Percentiles rank a stretch among this genome's conserved stretches.
Evolutionary conservation across 1,140 invertebrate species (phyloP).

Genomic region (Bursaphelenchus mucronatus): DNA sequence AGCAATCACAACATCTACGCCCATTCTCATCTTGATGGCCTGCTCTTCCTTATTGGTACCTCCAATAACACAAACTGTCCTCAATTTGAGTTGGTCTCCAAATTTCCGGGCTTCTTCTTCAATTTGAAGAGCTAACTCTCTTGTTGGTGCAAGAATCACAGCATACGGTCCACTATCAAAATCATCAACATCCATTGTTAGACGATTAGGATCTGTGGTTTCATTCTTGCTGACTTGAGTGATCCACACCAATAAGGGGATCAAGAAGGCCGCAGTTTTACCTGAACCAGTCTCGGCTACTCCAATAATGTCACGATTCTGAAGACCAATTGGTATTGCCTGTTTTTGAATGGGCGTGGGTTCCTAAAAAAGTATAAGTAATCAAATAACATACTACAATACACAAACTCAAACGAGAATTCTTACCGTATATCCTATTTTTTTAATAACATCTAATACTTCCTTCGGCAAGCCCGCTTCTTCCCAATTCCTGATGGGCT

Average conservation of each 20-base stretch:
- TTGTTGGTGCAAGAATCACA: conserved; percentile 94
- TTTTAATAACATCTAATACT: conserved; percentile 87
- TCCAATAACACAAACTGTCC: conserved; percentile 95
- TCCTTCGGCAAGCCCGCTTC: conserved; percentile 86
- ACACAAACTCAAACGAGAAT: not conserved
- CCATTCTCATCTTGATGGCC: conserved; percentile 88
- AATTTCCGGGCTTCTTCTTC: conserved; percentile 99
- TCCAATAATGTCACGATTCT: conserved; percentile 98
- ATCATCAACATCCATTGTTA: conserved; percentile 63
- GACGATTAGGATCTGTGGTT: conserved; percentile 11
- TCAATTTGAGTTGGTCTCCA: conserved; percentile 84
- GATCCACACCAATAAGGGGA: conserved; percentile 95
- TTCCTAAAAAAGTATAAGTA: conserved; percentile 66
- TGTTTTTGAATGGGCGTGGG: conserved; percentile 98
- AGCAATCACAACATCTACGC: conserved; percentile 98
- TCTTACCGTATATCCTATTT: conserved; percentile 80
- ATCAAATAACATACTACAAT: conserved; percentile 30
- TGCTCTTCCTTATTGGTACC: conserved; percentile 95
- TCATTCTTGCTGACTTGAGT: conserved; percentile 88
- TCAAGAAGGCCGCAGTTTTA: conserved; percentile 96
- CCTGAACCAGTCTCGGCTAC: conserved; percentile 97
- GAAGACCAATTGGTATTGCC: conserved; percentile 94
- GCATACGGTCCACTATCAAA: conserved; percentile 92
- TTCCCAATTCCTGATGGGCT: conserved; percentile 88
- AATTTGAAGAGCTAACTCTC: conserved; percentile 98